Evolutionary conservation across 2,888 invertebrate genomes (phyloP).

Genomic region (Rotaria socialis): DNA sequence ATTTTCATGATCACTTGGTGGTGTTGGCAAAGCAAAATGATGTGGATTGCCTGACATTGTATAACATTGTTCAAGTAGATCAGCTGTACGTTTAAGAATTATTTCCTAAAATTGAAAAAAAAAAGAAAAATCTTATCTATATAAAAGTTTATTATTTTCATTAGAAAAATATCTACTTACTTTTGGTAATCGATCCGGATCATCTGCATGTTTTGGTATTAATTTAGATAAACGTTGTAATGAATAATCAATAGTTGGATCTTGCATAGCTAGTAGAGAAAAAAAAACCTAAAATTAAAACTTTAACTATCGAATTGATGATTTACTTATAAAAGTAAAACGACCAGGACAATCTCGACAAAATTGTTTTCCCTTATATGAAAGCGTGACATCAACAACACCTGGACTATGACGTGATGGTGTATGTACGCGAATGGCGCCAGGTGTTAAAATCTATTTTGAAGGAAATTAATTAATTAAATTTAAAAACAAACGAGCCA

Average conservation of each 20-base stretch:
- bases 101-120: slow-evolving; percentile 69
- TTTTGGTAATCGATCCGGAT: slow-evolving; percentile 95
- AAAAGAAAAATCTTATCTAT: too few relatives aligned
- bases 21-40: slow-evolving; percentile 46
- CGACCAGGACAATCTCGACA: slow-evolving; percentile 94
- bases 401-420: slow-evolving; percentile 95
- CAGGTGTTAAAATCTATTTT: slow-evolving; percentile 78
- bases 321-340: slow-evolving; percentile 91
- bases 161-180: slow-evolving; percentile 59
- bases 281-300: neutral
- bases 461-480: slow-evolving; percentile 59
- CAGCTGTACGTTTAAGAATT: slow-evolving; percentile 94
- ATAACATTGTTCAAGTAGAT: slow-evolving; percentile 72
- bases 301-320: too few relatives aligned
- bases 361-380: slow-evolving; percentile 97
- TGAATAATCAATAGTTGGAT: slow-evolving; percentile 98
- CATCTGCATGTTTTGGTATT: slow-evolving; percentile 94
- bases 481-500: too few relatives aligned
- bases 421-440: slow-evolving; percentile 95
- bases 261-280: slow-evolving; percentile 76
- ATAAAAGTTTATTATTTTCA: too few relatives aligned
- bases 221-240: slow-evolving; percentile 95
- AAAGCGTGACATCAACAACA: slow-evolving; percentile 93
- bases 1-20: slow-evolving; percentile 45
- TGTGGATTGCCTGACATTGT: slow-evolving; percentile 47